Evolutionary conservation across 2,797 vertebrate species (phyloP).

Genomic region (Hypotaenidia okinawae): DNA sequence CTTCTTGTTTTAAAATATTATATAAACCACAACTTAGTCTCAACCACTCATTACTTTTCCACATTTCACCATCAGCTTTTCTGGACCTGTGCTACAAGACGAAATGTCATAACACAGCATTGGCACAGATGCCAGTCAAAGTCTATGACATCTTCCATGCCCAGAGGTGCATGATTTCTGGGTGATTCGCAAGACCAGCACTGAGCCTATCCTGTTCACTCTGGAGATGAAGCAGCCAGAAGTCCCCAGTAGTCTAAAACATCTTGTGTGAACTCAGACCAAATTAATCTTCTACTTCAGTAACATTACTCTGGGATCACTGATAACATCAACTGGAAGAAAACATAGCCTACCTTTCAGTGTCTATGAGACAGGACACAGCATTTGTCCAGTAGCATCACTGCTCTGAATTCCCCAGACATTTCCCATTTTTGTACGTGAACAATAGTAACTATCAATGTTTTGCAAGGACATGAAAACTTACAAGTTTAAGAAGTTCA

Average conservation of each 20-base stretch:
- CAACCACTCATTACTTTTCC: background rate
- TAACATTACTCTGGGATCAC: background rate
- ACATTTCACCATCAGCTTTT: background rate
- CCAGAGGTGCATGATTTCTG: background rate
- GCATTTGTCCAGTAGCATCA: background rate
- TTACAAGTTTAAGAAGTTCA: background rate
- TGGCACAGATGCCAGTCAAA: background rate
- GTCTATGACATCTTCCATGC: fast-evolving
- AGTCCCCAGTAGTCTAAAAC: background rate
- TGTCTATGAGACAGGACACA: background rate
- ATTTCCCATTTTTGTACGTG: background rate
- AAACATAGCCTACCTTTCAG: background rate
- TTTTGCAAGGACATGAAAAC: background rate
- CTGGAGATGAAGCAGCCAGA: background rate
- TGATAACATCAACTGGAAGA: background rate
- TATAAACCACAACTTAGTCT: background rate
- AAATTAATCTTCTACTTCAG: background rate
- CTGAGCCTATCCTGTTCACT: background rate
- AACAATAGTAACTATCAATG: background rate
- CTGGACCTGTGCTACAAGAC: background rate
- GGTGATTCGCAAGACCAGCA: background rate
- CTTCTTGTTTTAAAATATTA: background rate
- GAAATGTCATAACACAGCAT: background rate
- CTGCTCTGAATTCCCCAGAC: background rate
- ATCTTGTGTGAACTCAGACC: fast-evolving